phyloP scores from a whole-genome alignment of 2,888 invertebrate genomes.

The Catonia carolina region DNA sequence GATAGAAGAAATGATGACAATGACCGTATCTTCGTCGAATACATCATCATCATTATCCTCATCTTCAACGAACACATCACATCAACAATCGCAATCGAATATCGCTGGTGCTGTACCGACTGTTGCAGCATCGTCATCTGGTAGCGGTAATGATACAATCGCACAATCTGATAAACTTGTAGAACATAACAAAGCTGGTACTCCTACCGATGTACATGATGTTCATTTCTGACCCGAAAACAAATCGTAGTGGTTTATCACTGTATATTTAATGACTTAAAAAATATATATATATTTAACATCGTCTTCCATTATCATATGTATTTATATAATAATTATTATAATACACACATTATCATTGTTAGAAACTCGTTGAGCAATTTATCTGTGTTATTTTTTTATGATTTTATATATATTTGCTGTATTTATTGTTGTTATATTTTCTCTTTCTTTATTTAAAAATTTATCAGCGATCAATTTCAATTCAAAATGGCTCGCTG shows the following conservation, averaged over 20 bases:
- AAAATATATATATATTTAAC: neutral
- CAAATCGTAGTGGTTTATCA: neutral
- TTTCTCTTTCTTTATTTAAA: too few species aligned
- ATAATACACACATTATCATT: neutral
- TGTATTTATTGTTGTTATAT: too few species aligned
- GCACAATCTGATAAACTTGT: neutral
- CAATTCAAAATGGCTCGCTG: too few species aligned
- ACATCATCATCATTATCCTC: neutral
- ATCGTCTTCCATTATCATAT: neutral
- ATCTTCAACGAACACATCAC: neutral
- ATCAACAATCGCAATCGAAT: constrained; percentile 5
- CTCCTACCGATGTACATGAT: constrained; percentile 80
- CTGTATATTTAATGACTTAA: neutral
- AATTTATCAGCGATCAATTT: too few species aligned
- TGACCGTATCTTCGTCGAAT: constrained; percentile 42
- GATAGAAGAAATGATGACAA: constrained; percentile 70
- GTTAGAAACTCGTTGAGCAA: neutral
- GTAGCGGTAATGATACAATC: too few species aligned
- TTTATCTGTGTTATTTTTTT: neutral
- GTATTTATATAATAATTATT: neutral
- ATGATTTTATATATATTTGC: too few species aligned
- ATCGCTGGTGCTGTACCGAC: constrained; percentile 26
- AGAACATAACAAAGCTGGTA: constrained; percentile 58
- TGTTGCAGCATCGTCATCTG: constrained; percentile 41
- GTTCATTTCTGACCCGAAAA: constrained; percentile 54